phyloP scores from a whole-genome alignment of 35 echinoderm and acorn worm species.

The Strongylocentrotus purpuratus region DNA sequence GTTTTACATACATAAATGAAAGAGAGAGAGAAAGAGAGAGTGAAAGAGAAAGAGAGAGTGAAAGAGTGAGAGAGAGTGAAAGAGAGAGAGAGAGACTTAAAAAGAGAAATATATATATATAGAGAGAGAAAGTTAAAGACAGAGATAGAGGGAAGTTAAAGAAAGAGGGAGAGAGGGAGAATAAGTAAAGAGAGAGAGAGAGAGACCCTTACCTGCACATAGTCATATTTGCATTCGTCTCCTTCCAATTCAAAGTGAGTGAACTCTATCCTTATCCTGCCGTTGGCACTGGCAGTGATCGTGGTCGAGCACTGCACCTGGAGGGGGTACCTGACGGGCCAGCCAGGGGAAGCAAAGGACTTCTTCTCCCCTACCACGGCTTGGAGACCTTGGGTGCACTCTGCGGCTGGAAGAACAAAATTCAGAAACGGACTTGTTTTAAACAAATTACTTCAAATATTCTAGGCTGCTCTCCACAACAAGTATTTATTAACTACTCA shows the following conservation, averaged over 20 bases:
- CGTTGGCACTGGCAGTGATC: background rate
- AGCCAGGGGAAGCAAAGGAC: slow-evolving; percentile 50
- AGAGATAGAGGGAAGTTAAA: no score
- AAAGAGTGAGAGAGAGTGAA: no score
- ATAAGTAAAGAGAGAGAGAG: no score
- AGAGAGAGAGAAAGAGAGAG: background rate
- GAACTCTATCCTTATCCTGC: slow-evolving; percentile 36
- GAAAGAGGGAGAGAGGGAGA: no score
- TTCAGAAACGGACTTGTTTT: background rate
- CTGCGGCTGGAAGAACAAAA: slow-evolving; percentile 24
- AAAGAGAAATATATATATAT: no score
- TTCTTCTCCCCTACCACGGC: background rate
- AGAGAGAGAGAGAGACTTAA: no score
- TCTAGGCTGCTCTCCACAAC: no score
- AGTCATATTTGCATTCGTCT: slow-evolving; percentile 33
- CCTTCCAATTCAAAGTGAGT: slow-evolving; percentile 27
- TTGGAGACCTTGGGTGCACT: slow-evolving; percentile 49
- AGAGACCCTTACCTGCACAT: background rate
- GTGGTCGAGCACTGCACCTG: slow-evolving; percentile 37
- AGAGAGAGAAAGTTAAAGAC: no score
- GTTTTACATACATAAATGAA: no score
- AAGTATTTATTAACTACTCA: no score
- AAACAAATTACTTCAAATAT: no score
- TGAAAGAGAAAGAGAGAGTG: no score
- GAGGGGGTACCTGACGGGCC: slow-evolving; percentile 42